Evolutionary conservation across 2,888 invertebrate species (phyloP).

Genomic region (Aplocera efformata): DNA sequence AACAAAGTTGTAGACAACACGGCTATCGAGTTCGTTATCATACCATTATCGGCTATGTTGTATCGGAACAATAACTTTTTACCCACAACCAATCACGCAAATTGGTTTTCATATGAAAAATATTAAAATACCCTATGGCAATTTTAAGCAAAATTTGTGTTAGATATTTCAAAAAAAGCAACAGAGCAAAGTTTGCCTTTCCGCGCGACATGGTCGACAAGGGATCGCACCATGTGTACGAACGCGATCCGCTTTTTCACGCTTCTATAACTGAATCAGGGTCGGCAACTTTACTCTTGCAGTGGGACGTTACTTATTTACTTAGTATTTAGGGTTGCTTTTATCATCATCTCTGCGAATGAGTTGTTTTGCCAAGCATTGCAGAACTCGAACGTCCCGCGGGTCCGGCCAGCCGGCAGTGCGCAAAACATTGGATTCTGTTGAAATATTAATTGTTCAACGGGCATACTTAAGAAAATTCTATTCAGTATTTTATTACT

Average conservation of each 20-base stretch:
- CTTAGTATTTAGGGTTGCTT: conserved; percentile 5
- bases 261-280: conserved; percentile 48
- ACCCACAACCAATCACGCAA: too few relatives aligned
- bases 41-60: too few relatives aligned
- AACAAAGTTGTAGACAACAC: too few relatives aligned
- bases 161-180: conserved; percentile 23
- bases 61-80: too few relatives aligned
- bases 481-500: conserved; percentile 11
- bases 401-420: conserved; percentile 32
- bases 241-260: conserved; percentile 47
- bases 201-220: conserved; percentile 43
- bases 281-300: conserved; percentile 28
- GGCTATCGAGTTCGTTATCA: too few relatives aligned
- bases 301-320: neutral
- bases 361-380: conserved; percentile 9
- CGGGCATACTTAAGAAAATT: conserved; percentile 21
- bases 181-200: conserved; percentile 43
- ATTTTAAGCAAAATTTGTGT: too few relatives aligned
- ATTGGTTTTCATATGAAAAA: too few relatives aligned
- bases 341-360: neutral
- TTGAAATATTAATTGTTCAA: conserved; percentile 37
- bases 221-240: conserved; percentile 43
- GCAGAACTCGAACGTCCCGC: conserved; percentile 35
- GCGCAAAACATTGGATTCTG: conserved; percentile 37
- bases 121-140: too few relatives aligned